Percentiles rank a stretch among this genome's conserved stretches.
Conservation (phyloP, 2,113 vertebrate species). For the Pelmatolapia mariae region DNA sequence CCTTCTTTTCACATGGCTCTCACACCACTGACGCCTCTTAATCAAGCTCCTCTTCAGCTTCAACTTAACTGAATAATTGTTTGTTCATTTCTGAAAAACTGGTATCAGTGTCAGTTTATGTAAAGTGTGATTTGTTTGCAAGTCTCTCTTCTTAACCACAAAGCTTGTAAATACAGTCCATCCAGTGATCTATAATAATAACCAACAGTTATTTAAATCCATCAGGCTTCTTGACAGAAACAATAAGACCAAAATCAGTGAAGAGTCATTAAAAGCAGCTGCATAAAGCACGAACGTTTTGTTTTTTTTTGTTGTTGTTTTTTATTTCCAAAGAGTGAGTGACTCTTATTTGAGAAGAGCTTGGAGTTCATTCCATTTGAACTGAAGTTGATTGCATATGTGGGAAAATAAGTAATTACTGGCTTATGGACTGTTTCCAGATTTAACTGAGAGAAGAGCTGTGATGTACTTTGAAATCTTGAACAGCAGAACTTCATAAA, state of each 20-base stretch:
- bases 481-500: neutral
- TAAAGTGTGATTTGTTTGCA: neutral
- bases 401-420: neutral
- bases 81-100: neutral
- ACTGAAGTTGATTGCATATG: neutral
- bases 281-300: neutral
- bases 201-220: neutral
- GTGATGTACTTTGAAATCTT: neutral
- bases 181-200: neutral
- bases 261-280: neutral
- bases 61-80: neutral
- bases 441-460: neutral
- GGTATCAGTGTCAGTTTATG: neutral
- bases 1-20: conserved; percentile 6
- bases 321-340: neutral
- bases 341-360: neutral
- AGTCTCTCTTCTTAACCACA: neutral
- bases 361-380: neutral
- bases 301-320: too few species aligned
- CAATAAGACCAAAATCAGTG: neutral
- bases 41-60: neutral
- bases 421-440: neutral
- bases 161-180: neutral
- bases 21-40: conserved; percentile 4
- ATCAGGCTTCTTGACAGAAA: neutral